Base-by-base conservation (phyloP, 2,888 invertebrate genomes). In the Chloroclysta siterata region DNA sequence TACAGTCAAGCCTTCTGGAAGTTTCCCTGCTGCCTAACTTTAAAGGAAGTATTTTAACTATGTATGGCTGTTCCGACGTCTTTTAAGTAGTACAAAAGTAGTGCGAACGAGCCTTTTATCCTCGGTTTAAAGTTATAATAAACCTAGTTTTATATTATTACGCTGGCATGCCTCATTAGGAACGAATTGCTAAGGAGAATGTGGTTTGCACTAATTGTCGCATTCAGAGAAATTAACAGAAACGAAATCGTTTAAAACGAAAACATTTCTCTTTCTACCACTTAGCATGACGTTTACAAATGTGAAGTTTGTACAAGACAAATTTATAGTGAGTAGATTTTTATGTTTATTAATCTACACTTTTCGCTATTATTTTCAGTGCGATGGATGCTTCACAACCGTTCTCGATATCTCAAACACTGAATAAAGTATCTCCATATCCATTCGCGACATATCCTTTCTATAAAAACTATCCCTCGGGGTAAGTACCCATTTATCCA, bases 11-110 rank as follows among this genome's bases (percentile, higher is more conserved):
- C 78, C 78, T 79, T 78, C 74, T 66, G 70, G 75, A 82, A 81
- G 75, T 85, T 80, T 70, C 65, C 17, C 11, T 57, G 74, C 65
- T 67, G 75, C 69, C 73, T 72, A 79, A 82, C 74, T 81, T 84
- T 75, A 76, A 80, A 79, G 75, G 67, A 82, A 84, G 80, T 82
- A 83, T 83, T 84, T 75, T 78, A 82, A 69, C 66, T 66, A 69
- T 69, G 64, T 62, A 64, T 62, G 54, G 52, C 59, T 57, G 60
- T 58, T 65, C 62, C 29, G 60, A 60, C 61, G 55, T 65, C 66
- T 65, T 67, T 58, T 63, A 71, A 64, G 69, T 69, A n/a, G 62
- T 67, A 67, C 63, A 63, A 69, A 62, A 66, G 64, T 66, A 53
- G 66, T 69, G 65, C 56, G 54, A 61, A 58, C 47, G 10, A 59